A percentile compares a stretch with the other conserved stretches of the same genome.
Evolutionary conservation across 2,797 vertebrate species (phyloP).

Genomic region (Scyliorhinus canicula): DNA sequence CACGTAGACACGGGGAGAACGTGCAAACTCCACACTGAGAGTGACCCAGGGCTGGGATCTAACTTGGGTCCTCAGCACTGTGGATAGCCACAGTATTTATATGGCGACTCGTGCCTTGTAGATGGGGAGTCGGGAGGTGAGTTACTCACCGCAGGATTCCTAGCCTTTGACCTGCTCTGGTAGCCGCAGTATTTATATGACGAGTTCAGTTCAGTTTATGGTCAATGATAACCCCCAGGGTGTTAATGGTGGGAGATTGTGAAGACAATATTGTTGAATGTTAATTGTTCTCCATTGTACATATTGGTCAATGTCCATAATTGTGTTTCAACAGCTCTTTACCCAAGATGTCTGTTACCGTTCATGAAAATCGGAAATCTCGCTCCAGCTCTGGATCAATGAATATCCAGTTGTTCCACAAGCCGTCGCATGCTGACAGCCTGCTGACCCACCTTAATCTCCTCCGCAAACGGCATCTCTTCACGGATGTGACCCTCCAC

Average conservation of each 20-base stretch:
- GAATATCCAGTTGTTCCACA: constrained; percentile 80
- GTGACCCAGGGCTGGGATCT: no score
- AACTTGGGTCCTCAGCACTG: no score
- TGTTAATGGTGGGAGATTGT: neutral
- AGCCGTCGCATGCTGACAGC: constrained; percentile 72
- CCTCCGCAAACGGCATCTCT: constrained; percentile 66
- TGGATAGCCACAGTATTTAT: no score
- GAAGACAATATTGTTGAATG: neutral
- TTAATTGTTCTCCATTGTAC: neutral
- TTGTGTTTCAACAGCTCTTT: neutral
- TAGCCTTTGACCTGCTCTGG: neutral
- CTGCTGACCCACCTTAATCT: constrained; percentile 74
- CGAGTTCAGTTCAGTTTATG: neutral
- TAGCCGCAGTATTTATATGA: neutral
- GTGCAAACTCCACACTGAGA: no score
- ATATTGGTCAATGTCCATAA: no score
- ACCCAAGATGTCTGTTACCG: constrained; percentile 69
- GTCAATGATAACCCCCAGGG: neutral
- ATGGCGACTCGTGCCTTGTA: neutral
- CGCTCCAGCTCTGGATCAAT: constrained; percentile 76
- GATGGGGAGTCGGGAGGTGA: neutral
- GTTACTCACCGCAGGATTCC: neutral
- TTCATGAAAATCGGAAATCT: constrained; percentile 77
- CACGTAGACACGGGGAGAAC: no score
- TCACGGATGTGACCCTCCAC: constrained; percentile 69